Base-by-base conservation (phyloP, 2,113 vertebrate species). In the Tupaia chinensis region DNA sequence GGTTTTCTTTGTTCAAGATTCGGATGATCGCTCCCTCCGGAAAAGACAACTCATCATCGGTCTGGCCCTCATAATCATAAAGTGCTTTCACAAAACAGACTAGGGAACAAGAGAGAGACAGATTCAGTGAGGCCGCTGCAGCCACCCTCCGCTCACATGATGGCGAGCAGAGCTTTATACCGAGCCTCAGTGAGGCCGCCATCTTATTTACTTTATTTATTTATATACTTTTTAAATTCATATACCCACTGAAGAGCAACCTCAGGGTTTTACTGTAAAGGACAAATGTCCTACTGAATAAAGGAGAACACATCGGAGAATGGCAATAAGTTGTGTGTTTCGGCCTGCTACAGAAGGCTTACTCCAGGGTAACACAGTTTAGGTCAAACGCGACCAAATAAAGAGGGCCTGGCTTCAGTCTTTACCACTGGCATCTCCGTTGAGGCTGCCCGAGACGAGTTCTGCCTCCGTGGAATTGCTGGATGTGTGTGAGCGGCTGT, bases 11-110 rank as follows among this genome's bases (percentile, higher is more conserved):
- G 98, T 99, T 99, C 97, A 99, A 92, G 97, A 99, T 99, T 44
- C 99, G 99, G 95, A 99, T 99, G 97, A 99, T 99, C 1, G 99
- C 99, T 82, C 99, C 99, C 96, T 99, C 99, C 0, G 99, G 98
- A 97, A 99, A 99, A 77, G 99, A 99, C 53, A 99, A 98, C 95
- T 99, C 99, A 0, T 99, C 99, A 0, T 99, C 99, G 0, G 99
- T 99, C 98, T 99, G 99, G 89, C 99, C 99, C 96, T 99, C 99
- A 1, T 99, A 99, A 96, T 99, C 99, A 73, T 99, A 99, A 99
- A 99, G 99, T 98, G 99, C 99, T 98, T 99, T 99, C 44, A 99
- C 99, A 85, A 99, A 99, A 98, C 99, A 99, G 94, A 99, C 99
- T 99, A 98, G 73, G 19, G 53, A 63, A 19, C 86, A 89, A 92